Percentiles rank a stretch among this genome's conserved stretches.
These are phyloP conservation scores for Struthidea cinerea DNA, from an alignment of 2,113 vertebrate species.

Conservation along the genomic window DNA sequence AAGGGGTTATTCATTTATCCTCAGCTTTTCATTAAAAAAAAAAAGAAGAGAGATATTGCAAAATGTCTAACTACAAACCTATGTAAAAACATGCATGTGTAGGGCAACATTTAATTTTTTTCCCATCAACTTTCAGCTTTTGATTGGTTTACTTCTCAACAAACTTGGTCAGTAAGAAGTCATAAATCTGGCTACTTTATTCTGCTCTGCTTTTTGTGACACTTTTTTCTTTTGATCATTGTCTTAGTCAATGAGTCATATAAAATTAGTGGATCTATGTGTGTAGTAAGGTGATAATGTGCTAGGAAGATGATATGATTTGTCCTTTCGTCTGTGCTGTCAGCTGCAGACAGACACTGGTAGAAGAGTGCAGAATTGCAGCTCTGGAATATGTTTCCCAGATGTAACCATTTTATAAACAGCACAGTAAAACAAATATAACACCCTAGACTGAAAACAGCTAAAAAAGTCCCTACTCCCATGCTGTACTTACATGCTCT, in stretches of 20 bases:
- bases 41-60: not conserved
- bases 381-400: not conserved
- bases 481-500: not conserved
- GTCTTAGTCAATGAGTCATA: not conserved
- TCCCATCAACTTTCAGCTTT: not conserved
- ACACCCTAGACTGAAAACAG: not conserved
- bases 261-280: not conserved
- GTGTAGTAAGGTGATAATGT: not conserved
- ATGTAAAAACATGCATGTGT: not conserved
- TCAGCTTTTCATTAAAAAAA: not conserved
- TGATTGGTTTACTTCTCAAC: not conserved
- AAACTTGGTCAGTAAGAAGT: not conserved
- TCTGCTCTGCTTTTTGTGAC: not conserved
- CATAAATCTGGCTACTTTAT: not conserved
- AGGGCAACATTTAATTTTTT: not conserved
- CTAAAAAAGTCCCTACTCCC: not conserved
- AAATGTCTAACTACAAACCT: not conserved
- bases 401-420: not conserved
- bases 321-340: not conserved
- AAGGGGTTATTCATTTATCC: not conserved
- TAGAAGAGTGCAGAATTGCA: not conserved
- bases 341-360: not conserved
- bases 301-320: not conserved
- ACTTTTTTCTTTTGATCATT: not conserved
- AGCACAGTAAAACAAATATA: not conserved